Conservation (phyloP, 2,888 invertebrate species). For the Dioctria linearis region DNA sequence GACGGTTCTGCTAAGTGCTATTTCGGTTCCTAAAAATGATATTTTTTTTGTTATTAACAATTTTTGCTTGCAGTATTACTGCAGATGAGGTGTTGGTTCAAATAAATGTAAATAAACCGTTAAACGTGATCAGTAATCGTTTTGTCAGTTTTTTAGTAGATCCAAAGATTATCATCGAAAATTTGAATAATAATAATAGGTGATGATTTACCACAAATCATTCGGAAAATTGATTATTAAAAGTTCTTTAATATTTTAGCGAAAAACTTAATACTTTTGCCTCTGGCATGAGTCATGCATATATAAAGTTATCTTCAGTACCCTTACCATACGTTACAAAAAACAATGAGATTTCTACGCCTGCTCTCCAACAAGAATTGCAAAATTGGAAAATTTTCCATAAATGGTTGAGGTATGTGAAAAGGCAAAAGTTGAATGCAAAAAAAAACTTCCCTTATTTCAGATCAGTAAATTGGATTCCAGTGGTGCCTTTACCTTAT, state of each 20-base stretch:
- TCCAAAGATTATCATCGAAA: constrained; percentile 75
- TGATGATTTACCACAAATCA: constrained; percentile 63
- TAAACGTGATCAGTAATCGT: constrained; percentile 78
- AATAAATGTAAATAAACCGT: constrained; percentile 76
- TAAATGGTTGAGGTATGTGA: constrained; percentile 20
- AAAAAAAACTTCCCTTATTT: neutral
- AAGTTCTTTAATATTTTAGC: constrained; percentile 3
- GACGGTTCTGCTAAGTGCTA: neutral
- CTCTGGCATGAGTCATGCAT: constrained; percentile 4
- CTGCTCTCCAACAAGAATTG: neutral
- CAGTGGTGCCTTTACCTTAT: constrained; percentile 19
- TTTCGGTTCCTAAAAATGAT: constrained; percentile 2
- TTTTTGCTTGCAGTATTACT: constrained; percentile 45
- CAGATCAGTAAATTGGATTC: constrained; percentile 32
- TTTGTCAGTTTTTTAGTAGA: constrained; percentile 84
- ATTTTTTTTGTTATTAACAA: neutral
- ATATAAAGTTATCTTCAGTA: constrained; percentile 9
- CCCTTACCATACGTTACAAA: constrained; percentile 4
- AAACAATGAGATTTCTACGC: neutral
- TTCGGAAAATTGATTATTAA: neutral
- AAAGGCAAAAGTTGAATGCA: neutral
- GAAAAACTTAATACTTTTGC: neutral
- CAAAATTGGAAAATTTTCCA: constrained; percentile 8
- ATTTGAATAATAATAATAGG: constrained; percentile 68
- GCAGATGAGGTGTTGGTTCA: constrained; percentile 74